Base-by-base conservation (phyloP, 2,888 invertebrate genomes). In the Lochmaea crataegi region DNA sequence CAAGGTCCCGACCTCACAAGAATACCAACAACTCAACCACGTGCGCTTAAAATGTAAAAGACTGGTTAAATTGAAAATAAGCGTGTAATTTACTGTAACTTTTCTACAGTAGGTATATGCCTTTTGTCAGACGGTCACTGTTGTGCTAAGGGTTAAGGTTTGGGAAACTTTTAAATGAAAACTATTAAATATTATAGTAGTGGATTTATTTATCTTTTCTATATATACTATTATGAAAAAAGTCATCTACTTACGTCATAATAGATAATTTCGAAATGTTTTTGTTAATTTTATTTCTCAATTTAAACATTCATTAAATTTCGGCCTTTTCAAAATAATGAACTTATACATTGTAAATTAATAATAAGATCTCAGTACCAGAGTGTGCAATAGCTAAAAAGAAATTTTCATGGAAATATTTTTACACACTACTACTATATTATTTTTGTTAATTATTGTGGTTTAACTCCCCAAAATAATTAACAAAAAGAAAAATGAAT, bases 1-100 rank as follows among this genome's bases (percentile, higher is more conserved):
- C 61, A 63, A 63, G 61, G 61, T 63, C 18, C 18, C 42, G 42
- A 63, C 61, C 18, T 63, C 42, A 63, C 18, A 11, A 63, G 61
- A 63, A 63, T 63, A 63, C 16, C 16, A 63, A 63, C 42, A 42
- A 61, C 16, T 11, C 11, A 41, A 41, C 61, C 61, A 63, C 61
- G 61, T 63, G 61, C 41, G 51, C 2, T 45, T 6, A 63, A 38
- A 3, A 42, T 63, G 61, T 63, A 63, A 63, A 63, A 63, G 42
- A 63, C 61, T 42, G 42, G 41, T 63, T 53, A 63, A 63, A 63
- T 38, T 60, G 45, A 42, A 63, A 42, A 38, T 38, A 60, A 38
- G n/a, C n/a, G n/a, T 14, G 14, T 58, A 32, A 58, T 53, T 53
- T 18, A 16, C 7, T 53, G 2, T 7, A 5, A n/a, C 5, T 51